phyloP scores from a whole-genome alignment of 1,140 invertebrate species.

The Euborellia annulipes region DNA sequence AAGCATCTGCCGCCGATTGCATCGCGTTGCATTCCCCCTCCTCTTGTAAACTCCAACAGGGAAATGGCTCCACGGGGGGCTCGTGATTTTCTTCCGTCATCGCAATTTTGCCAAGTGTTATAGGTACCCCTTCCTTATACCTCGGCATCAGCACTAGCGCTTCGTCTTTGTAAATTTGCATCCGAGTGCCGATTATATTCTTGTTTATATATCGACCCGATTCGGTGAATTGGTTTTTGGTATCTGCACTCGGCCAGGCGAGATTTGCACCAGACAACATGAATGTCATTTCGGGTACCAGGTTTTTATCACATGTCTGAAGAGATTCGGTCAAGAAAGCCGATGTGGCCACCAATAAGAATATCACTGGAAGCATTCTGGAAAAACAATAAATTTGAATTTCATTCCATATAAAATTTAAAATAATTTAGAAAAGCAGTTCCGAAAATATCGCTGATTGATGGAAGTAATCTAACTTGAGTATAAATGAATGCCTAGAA shows the following conservation, averaged over 20 bases:
- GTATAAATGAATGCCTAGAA: too few species aligned
- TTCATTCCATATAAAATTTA: too few species aligned
- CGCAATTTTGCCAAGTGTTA: slow-evolving; percentile 33
- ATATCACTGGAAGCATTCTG: too few species aligned
- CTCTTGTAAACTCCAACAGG: slow-evolving; percentile 41
- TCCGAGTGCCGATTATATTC: slow-evolving; percentile 39
- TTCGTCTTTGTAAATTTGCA: slow-evolving; percentile 34
- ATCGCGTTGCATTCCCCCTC: slow-evolving; percentile 37
- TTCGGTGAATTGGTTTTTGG: slow-evolving; percentile 33
- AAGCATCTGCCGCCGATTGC: slow-evolving; percentile 41
- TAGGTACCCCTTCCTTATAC: slow-evolving; percentile 32
- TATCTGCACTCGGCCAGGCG: slow-evolving; percentile 35
- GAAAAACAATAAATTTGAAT: too few species aligned
- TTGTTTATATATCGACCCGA: slow-evolving; percentile 36
- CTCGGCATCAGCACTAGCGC: slow-evolving; percentile 36
- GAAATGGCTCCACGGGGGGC: slow-evolving; percentile 32
- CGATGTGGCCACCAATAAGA: too few species aligned
- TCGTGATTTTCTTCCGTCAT: slow-evolving; percentile 27
- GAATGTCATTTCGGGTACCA: slow-evolving; percentile 18
- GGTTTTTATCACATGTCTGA: slow-evolving; percentile 14
- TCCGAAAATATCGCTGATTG: too few species aligned
- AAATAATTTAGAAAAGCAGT: too few species aligned
- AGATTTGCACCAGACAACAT: slow-evolving; percentile 6
- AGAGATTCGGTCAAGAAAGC: background rate
- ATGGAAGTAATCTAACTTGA: too few species aligned